These are phyloP conservation scores for Somateria mollissima DNA, from an alignment of 2,797 vertebrate genomes.

Conservation along the genomic window DNA sequence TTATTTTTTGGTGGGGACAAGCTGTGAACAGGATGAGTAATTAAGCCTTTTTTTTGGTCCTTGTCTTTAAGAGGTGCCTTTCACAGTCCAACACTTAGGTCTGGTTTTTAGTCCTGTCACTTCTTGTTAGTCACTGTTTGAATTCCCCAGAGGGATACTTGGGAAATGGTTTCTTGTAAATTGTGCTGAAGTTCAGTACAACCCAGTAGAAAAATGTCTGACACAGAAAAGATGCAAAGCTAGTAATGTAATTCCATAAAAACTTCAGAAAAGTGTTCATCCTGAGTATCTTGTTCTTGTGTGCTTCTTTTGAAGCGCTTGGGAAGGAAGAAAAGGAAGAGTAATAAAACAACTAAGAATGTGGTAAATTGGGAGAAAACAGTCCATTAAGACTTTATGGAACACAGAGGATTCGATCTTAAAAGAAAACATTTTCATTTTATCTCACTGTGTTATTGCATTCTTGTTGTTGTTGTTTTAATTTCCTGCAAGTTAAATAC, in stretches of 20 bases:
- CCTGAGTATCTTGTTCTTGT: neutral
- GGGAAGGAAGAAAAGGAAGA: neutral
- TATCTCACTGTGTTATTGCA: neutral
- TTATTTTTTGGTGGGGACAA: neutral
- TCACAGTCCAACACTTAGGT: neutral
- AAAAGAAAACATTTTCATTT: neutral
- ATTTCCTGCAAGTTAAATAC: neutral
- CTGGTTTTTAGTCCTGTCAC: neutral
- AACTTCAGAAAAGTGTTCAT: neutral
- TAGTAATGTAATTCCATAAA: neutral
- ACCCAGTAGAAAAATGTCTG: neutral
- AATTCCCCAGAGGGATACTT: neutral
- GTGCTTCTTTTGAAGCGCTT: neutral
- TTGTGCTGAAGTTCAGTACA: neutral
- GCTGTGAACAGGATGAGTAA: neutral
- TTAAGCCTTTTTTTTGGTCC: neutral
- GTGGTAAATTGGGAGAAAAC: neutral
- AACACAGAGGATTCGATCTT: neutral
- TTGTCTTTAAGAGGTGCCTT: neutral
- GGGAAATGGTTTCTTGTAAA: neutral
- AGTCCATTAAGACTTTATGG: neutral
- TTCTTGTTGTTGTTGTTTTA: neutral
- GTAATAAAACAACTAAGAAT: neutral
- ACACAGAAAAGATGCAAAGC: neutral
- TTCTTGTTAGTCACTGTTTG: neutral